Base-by-base conservation (phyloP, 2,888 invertebrate genomes). In the Epsilonema sp. region DNA sequence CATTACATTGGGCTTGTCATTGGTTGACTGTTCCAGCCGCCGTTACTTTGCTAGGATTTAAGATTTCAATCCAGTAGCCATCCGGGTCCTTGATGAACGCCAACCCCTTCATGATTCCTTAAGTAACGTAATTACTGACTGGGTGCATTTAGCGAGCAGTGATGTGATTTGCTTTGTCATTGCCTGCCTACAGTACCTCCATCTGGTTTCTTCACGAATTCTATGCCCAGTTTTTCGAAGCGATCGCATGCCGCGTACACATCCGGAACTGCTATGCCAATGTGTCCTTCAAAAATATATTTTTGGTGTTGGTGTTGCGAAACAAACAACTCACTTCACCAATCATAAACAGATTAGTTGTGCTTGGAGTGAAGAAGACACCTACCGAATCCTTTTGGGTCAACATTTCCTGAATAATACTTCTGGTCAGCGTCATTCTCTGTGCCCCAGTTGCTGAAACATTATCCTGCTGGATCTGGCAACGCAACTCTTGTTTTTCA, bases 41-140 rank as follows among this genome's bases (percentile, higher is more conserved):
- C n/a, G n/a, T n/a, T n/a, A n/a, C n/a, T n/a, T n/a, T 54, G 36
- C 49, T 52, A 20, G 65, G 60, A 52, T 68, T 78, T 59, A 86
- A 76, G 50, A 87, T 83, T 66, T 90, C 89, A 59, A 90, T 87
- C 87, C 87, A 87, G 64, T 90, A 90, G 26, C 86, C 89, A 65
- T 90, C 90, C 0, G 90, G 90, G 65, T 90, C 90, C 58, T 84
- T 80, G 49, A 90, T 84, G 65, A 90, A 90, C 1, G 89, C 90
- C 42, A 90, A 70, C 0, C 85, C 85, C 65, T 82, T 86, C 85
- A 89, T 87, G 64, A 81, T 83, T 0, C 86, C 86, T 72, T 58
- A 13, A 64, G n/a, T n/a, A 63, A n/a, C 19, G 11, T 11, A 50
- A 57, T 45, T 47, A 63, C n/a, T n/a, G n/a, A n/a, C n/a, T n/a